Evolutionary conservation across 2,113 vertebrate genomes (phyloP).

Genomic region (Actinemys pallida): DNA sequence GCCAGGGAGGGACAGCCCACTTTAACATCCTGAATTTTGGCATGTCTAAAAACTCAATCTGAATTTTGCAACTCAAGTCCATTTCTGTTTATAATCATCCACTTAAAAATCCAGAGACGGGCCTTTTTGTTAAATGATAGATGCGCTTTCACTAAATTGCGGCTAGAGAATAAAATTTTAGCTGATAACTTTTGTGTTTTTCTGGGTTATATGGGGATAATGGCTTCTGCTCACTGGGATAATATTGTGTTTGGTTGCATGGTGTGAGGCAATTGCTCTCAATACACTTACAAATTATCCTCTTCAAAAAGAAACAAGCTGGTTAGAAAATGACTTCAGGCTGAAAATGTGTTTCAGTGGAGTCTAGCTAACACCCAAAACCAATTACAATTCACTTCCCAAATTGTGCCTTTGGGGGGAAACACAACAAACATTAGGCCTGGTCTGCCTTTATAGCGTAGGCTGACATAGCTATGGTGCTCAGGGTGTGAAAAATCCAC

Average conservation of each 20-base stretch:
- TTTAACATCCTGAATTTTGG: not conserved
- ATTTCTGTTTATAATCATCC: not conserved
- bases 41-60: not conserved
- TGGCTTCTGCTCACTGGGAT: not conserved
- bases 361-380: not conserved
- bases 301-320: not conserved
- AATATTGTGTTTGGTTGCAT: not conserved
- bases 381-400: constrained; percentile 2
- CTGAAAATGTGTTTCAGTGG: not conserved
- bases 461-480: not conserved
- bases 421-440: not conserved
- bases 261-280: not conserved
- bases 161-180: not conserved
- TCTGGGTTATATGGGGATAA: not conserved
- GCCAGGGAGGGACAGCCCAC: not conserved
- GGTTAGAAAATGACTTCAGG: not conserved
- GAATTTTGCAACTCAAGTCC: not conserved
- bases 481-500: not conserved
- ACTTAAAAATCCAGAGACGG: not conserved
- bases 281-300: not conserved
- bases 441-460: not conserved
- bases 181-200: not conserved
- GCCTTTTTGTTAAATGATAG: not conserved
- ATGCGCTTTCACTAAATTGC: not conserved
- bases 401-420: constrained; percentile 17